Conservation (phyloP, 2,113 vertebrate species). For the Solea solea region DNA sequence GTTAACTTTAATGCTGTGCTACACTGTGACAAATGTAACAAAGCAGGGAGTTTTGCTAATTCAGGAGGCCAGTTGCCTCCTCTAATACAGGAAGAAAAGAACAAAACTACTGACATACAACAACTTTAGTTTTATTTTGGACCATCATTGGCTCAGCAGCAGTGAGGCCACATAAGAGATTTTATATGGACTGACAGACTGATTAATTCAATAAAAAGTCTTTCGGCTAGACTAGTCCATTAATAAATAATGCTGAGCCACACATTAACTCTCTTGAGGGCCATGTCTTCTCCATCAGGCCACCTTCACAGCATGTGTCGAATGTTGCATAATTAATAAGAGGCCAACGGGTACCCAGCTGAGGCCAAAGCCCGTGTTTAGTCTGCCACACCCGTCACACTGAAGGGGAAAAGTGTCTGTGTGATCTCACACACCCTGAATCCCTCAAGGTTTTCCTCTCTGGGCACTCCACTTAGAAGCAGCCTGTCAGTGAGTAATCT, state of each 20-base stretch:
- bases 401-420: conserved; percentile 20
- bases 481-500: conserved; percentile 40
- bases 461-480: conserved; percentile 20
- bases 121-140: background rate
- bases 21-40: too few relatives aligned
- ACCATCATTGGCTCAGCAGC: conserved; percentile 5
- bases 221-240: conserved; percentile 35
- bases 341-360: conserved; percentile 37
- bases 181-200: conserved; percentile 17
- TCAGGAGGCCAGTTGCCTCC: background rate
- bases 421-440: conserved; percentile 23
- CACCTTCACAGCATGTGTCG: conserved; percentile 24
- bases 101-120: background rate
- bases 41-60: background rate
- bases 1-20: too few relatives aligned
- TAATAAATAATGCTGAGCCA: conserved; percentile 51
- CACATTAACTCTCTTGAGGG: conserved; percentile 40
- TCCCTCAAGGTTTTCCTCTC: conserved; percentile 26
- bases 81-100: background rate
- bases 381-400: conserved; percentile 12
- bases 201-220: conserved; percentile 25
- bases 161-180: conserved; percentile 7
- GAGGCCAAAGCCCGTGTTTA: conserved; percentile 29
- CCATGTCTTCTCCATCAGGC: conserved; percentile 42
- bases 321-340: conserved; percentile 51